Conservation (phyloP, 2,113 vertebrate genomes). For the Xenus cinereus region DNA sequence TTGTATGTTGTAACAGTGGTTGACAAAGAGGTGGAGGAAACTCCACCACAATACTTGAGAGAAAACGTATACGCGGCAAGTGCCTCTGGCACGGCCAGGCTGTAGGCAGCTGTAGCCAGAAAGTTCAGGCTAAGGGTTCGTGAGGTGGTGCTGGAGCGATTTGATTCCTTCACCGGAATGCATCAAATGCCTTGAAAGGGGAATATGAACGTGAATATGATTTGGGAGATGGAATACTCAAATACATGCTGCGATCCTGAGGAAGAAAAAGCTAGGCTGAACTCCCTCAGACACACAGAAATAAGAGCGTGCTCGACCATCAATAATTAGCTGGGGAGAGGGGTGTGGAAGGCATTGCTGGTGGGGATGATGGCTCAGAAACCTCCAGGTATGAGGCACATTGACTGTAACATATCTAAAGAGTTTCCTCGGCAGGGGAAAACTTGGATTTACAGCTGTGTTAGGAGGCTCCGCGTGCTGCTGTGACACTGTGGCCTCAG, state of each 20-base stretch:
- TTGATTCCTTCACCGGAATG: not conserved
- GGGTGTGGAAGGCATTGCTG: not conserved
- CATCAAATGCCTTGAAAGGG: not conserved
- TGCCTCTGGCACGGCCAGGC: not conserved
- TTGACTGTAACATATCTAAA: not conserved
- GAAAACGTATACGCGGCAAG: not conserved
- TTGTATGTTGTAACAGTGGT: conserved; percentile 47
- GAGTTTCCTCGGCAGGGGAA: not conserved
- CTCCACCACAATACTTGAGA: not conserved
- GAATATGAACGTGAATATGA: not conserved
- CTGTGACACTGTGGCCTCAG: not conserved
- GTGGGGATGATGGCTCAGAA: not conserved
- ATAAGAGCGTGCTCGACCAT: not conserved
- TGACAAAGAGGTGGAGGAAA: conserved; percentile 54
- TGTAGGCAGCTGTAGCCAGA: not conserved
- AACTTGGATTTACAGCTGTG: not conserved
- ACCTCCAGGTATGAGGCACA: not conserved
- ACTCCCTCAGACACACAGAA: not conserved
- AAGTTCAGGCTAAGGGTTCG: not conserved
- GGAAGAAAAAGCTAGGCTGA: not conserved
- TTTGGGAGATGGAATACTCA: not conserved
- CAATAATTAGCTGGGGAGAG: not conserved
- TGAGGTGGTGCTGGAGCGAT: not conserved
- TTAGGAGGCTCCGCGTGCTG: not conserved
- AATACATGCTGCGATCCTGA: rapidly evolving